Evolutionary conservation across 2,113 vertebrate genomes (phyloP).

Genomic region (Melanostigma gelatinosum): DNA sequence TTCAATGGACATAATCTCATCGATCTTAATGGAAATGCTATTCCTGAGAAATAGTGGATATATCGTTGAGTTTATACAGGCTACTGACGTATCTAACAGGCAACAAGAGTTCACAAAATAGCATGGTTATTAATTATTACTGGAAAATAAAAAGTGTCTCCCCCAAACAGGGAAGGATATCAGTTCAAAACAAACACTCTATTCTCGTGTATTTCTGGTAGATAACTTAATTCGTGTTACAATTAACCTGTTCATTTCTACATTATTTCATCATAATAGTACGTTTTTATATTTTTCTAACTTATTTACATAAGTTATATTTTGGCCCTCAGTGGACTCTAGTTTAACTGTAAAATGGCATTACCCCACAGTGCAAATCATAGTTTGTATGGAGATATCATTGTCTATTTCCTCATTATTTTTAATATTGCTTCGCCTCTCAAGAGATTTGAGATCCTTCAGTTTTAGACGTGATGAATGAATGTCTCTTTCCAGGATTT

Average conservation of each 20-base stretch:
- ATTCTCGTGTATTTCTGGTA: neutral
- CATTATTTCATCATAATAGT: constrained; percentile 5
- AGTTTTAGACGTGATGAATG: constrained; percentile 59
- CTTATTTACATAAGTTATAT: constrained; percentile 1
- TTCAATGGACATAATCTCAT: constrained; percentile 96
- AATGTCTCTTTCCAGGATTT: constrained; percentile 53
- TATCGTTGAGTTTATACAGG: constrained; percentile 57
- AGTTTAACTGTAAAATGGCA: constrained; percentile 18
- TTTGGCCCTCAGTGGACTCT: neutral
- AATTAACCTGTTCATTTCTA: neutral
- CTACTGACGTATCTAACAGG: constrained; percentile 53
- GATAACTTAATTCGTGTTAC: neutral
- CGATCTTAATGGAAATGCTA: constrained; percentile 89
- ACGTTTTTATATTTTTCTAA: neutral
- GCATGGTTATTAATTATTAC: constrained; percentile 44
- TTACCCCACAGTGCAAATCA: neutral
- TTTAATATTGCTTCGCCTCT: constrained; percentile 41
- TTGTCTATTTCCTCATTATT: constrained; percentile 63
- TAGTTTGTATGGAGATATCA: constrained; percentile 19
- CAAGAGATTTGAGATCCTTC: constrained; percentile 54
- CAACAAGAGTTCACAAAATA: constrained; percentile 31
- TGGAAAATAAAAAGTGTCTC: neutral
- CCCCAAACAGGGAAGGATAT: neutral
- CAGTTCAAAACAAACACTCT: neutral
- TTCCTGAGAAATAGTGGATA: constrained; percentile 83